Evolutionary conservation across 2,888 invertebrate species (phyloP).

Genomic region (Ornithoptera priamus): DNA sequence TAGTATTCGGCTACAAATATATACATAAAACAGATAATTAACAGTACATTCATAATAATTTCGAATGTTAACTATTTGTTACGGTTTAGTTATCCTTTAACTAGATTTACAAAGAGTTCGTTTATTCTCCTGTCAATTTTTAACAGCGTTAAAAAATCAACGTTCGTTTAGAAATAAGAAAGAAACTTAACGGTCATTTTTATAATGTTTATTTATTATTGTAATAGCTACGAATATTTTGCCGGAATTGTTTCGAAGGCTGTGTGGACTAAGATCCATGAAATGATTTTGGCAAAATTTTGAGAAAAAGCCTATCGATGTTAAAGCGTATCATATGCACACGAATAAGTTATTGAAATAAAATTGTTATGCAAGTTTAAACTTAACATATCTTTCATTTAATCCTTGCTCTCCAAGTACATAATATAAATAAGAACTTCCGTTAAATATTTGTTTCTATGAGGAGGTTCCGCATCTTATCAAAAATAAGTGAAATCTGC

Average conservation of each 20-base stretch:
- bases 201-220: slow-evolving; percentile 5
- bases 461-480: too few relatives aligned
- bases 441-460: too few relatives aligned
- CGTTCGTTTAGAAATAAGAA: slow-evolving; percentile 3
- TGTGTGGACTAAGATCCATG: slow-evolving; percentile 66
- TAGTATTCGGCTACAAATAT: too few relatives aligned
- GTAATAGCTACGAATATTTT: slow-evolving; percentile 35
- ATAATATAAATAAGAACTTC: background rate
- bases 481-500: too few relatives aligned
- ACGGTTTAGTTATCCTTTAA: background rate
- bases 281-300: slow-evolving; percentile 54
- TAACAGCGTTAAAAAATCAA: slow-evolving; percentile 1
- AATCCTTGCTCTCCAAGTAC: background rate
- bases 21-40: too few relatives aligned
- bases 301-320: slow-evolving; percentile 22
- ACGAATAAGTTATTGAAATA: slow-evolving; percentile 17
- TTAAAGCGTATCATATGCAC: slow-evolving; percentile 21
- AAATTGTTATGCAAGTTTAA: slow-evolving; percentile 35
- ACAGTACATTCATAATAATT: too few relatives aligned
- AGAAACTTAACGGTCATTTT: slow-evolving; percentile 21
- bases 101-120: background rate
- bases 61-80: background rate
- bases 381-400: slow-evolving; percentile 5
- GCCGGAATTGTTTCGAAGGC: slow-evolving; percentile 63
- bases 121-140: slow-evolving; percentile 23